These are phyloP conservation scores for Phoxinus phoxinus DNA, from an alignment of 2,113 vertebrate species.

Conservation along the genomic window DNA sequence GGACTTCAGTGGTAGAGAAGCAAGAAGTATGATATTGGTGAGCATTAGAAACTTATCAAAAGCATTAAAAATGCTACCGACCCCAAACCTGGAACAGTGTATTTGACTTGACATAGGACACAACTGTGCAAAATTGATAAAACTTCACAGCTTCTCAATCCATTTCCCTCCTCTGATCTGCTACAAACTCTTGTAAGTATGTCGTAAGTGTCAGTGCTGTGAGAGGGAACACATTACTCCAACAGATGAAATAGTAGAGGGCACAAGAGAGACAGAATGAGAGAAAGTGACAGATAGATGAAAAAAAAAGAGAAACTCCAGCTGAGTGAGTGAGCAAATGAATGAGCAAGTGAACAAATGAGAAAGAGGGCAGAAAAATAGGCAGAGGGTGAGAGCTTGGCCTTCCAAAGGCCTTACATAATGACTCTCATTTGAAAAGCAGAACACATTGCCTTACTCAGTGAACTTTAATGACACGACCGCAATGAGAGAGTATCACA, in stretches of 20 bases:
- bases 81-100: not conserved
- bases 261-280: not conserved
- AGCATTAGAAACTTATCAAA: not conserved
- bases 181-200: not conserved
- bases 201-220: not conserved
- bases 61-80: not conserved
- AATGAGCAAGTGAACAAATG: slow-evolving; percentile 7
- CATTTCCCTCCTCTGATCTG: slow-evolving; percentile 1
- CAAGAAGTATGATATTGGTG: not conserved
- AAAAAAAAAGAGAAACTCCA: not conserved
- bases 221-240: slow-evolving; percentile 1
- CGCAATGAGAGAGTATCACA: not conserved
- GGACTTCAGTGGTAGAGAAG: not conserved
- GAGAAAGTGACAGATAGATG: slow-evolving; percentile 17
- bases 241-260: not conserved
- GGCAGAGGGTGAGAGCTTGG: slow-evolving; percentile 29
- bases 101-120: not conserved
- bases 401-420: slow-evolving; percentile 16
- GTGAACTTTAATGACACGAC: slow-evolving; percentile 27
- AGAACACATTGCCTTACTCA: slow-evolving; percentile 19
- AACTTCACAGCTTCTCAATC: not conserved
- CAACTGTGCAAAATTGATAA: not conserved
- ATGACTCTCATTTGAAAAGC: slow-evolving; percentile 34
- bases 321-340: not conserved
- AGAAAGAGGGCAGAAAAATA: slow-evolving; percentile 20